A percentile compares a stretch with the other conserved stretches of the same genome.
These are phyloP conservation scores for Dryadula phaetusa DNA, from an alignment of 2,888 invertebrate genomes.

Conservation along the genomic window DNA sequence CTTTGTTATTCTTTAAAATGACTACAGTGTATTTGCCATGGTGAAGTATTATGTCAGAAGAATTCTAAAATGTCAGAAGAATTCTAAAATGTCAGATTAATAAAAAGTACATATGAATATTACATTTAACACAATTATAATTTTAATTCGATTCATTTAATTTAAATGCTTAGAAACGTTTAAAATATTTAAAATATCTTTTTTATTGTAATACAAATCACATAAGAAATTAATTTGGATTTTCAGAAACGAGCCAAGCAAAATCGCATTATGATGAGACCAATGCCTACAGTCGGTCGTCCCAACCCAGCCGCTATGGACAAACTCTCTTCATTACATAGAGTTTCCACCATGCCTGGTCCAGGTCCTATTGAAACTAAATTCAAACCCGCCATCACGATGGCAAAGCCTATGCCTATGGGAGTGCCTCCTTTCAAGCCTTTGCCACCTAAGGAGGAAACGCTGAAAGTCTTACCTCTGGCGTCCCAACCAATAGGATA, in stretches of 20 bases:
- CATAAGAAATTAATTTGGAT: background rate
- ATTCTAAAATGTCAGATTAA: too few species aligned
- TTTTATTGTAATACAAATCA: too few species aligned
- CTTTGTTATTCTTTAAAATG: too few species aligned
- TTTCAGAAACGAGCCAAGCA: constrained; percentile 82
- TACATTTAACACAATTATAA: too few species aligned
- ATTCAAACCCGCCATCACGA: constrained; percentile 63
- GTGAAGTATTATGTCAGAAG: too few species aligned
- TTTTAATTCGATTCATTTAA: too few species aligned
- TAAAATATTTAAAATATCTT: too few species aligned
- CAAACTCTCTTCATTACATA: constrained; percentile 66
- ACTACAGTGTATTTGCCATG: too few species aligned
- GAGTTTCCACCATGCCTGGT: constrained; percentile 70
- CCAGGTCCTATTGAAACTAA: constrained; percentile 60
- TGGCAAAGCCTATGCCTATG: constrained; percentile 83
- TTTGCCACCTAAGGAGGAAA: constrained; percentile 86
- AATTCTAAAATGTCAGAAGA: too few species aligned
- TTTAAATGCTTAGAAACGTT: too few species aligned
- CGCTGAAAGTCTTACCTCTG: constrained; percentile 81
- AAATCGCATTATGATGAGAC: constrained; percentile 78
- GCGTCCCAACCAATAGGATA: constrained; percentile 65
- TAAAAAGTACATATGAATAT: too few species aligned
- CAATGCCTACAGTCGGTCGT: constrained; percentile 61
- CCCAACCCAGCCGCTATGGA: constrained; percentile 74
- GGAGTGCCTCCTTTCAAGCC: constrained; percentile 92